A percentile compares a stretch with the other conserved stretches of the same genome.
Evolutionary conservation across 2,888 invertebrate genomes (phyloP).

Genomic region (Dasypolia templi): DNA sequence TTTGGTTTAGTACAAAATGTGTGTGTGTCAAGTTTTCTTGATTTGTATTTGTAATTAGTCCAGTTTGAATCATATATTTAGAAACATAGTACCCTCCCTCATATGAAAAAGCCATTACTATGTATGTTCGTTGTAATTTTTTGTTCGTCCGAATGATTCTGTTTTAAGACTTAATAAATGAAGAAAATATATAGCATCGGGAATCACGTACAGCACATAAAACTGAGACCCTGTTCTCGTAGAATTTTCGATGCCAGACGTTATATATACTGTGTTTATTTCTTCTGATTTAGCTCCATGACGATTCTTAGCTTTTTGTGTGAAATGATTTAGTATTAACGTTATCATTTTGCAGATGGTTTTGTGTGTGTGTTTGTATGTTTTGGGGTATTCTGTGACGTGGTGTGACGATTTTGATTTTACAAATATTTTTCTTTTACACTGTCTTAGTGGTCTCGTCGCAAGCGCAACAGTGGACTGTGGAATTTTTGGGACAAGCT

Average conservation of each 20-base stretch:
- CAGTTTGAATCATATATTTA: neutral
- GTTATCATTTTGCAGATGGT: neutral
- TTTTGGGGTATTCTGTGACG: too few relatives aligned
- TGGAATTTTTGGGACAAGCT: too few relatives aligned
- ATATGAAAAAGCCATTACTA: slow-evolving; percentile 17
- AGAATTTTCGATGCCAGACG: slow-evolving; percentile 17
- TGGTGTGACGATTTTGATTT: rapidly evolving
- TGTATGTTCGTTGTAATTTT: slow-evolving; percentile 30
- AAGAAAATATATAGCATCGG: slow-evolving; percentile 36
- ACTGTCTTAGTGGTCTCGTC: neutral
- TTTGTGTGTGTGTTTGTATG: too few relatives aligned
- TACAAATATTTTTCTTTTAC: neutral
- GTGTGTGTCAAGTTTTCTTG: too few relatives aligned
- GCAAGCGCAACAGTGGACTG: too few relatives aligned
- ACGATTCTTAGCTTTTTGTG: neutral
- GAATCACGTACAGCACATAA: slow-evolving; percentile 56
- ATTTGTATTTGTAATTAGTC: neutral
- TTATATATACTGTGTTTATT: slow-evolving; percentile 6
- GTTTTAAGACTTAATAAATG: slow-evolving; percentile 51
- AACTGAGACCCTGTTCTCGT: slow-evolving; percentile 23
- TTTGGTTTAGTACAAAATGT: neutral
- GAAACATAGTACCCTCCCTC: neutral
- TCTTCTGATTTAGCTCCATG: neutral
- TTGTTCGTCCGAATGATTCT: slow-evolving; percentile 24
- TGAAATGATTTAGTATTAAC: neutral